These are phyloP conservation scores for Lutraria rhynchaena DNA, from an alignment of 1,140 invertebrate species.

Conservation along the genomic window DNA sequence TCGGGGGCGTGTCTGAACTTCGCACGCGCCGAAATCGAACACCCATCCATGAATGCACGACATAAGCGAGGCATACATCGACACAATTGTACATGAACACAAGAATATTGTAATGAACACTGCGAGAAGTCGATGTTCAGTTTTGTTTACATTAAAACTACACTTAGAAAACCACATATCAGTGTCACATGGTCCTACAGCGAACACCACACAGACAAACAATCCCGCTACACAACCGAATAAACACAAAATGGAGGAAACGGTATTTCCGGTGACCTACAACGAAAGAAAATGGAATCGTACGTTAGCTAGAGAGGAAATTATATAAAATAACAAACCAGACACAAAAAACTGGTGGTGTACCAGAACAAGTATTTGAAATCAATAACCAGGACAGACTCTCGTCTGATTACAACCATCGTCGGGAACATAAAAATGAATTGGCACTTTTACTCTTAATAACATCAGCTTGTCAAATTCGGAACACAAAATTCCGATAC, in stretches of 20 bases:
- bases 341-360: background rate
- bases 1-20: slow-evolving; percentile 20
- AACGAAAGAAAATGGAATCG: background rate
- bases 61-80: slow-evolving; percentile 44
- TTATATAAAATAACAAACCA: background rate
- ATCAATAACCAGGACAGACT: too few species aligned
- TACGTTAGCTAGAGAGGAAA: background rate
- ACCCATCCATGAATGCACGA: slow-evolving; percentile 59
- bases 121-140: slow-evolving; percentile 41
- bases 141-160: slow-evolving; percentile 35
- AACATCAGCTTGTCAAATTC: too few species aligned
- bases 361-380: too few species aligned
- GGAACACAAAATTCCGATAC: too few species aligned
- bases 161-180: slow-evolving; percentile 52
- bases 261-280: slow-evolving; percentile 48
- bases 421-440: too few species aligned
- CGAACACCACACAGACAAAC: slow-evolving; percentile 54
- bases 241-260: slow-evolving; percentile 35
- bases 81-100: slow-evolving; percentile 32
- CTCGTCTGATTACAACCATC: too few species aligned
- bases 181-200: slow-evolving; percentile 49
- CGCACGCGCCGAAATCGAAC: slow-evolving; percentile 49
- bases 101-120: slow-evolving; percentile 44
- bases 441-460: too few species aligned
- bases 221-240: slow-evolving; percentile 46